Evolutionary conservation across 2,113 vertebrate genomes (phyloP).

Genomic region (Picathartes gymnocephalus): DNA sequence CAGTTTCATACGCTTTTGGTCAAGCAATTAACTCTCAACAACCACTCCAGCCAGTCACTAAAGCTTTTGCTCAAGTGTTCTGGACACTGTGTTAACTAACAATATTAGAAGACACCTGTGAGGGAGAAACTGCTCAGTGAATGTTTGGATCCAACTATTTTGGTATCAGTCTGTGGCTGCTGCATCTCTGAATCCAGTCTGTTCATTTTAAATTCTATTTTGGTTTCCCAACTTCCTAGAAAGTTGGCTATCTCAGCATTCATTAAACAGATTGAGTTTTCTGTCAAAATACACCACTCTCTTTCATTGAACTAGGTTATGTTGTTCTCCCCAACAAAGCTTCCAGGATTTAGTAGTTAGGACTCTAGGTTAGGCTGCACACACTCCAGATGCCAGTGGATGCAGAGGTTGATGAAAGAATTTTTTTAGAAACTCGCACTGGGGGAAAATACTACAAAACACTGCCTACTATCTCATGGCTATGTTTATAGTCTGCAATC

Average conservation of each 20-base stretch:
- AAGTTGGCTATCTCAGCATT: background rate
- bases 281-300: background rate
- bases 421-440: background rate
- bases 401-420: fast-evolving
- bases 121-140: background rate
- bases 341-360: background rate
- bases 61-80: background rate
- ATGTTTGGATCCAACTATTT: background rate
- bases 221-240: background rate
- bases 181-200: background rate
- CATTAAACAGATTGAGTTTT: background rate
- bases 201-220: background rate
- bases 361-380: background rate
- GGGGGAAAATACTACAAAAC: background rate
- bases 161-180: background rate
- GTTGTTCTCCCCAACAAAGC: background rate
- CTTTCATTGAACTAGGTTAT: background rate
- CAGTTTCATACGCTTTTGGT: too few species aligned
- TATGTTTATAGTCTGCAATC: background rate
- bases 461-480: background rate
- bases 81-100: background rate
- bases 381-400: background rate
- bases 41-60: background rate
- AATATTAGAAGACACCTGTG: background rate
- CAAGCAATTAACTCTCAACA: too few species aligned